phyloP scores from a whole-genome alignment of 1,140 invertebrate genomes.

The Spodoptera litura region DNA sequence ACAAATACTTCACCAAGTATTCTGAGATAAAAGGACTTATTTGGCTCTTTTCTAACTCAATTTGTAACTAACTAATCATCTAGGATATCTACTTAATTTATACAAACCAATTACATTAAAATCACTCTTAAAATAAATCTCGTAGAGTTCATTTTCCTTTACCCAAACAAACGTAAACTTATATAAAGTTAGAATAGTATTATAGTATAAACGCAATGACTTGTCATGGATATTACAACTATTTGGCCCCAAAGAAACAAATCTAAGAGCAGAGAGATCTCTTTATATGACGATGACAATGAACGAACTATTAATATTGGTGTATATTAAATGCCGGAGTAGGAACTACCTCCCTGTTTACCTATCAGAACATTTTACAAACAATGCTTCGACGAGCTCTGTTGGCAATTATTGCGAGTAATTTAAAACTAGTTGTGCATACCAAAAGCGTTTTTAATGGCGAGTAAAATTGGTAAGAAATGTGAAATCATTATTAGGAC shows the following conservation, averaged over 20 bases:
- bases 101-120: slow-evolving; percentile 48
- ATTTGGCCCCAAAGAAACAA: slow-evolving; percentile 82
- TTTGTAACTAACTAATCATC: slow-evolving; percentile 44
- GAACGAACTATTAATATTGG: slow-evolving; percentile 42
- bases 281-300: slow-evolving; percentile 51
- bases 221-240: slow-evolving; percentile 82
- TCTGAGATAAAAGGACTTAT: slow-evolving; percentile 50
- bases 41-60: slow-evolving; percentile 48
- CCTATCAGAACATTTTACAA: slow-evolving; percentile 7
- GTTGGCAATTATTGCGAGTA: slow-evolving; percentile 1
- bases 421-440: slow-evolving; percentile 2
- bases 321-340: slow-evolving; percentile 55
- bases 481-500: slow-evolving; percentile 29
- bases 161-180: slow-evolving; percentile 39
- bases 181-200: slow-evolving; percentile 48
- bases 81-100: slow-evolving; percentile 42
- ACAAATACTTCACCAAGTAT: slow-evolving; percentile 32
- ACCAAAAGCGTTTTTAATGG: slow-evolving; percentile 17
- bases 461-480: slow-evolving; percentile 26
- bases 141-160: slow-evolving; percentile 46
- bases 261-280: slow-evolving; percentile 76
- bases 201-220: slow-evolving; percentile 67
- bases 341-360: slow-evolving; percentile 57
- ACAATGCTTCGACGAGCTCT: slow-evolving; percentile 1
- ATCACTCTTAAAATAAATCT: slow-evolving; percentile 49